A percentile compares a stretch with the other conserved stretches of the same genome.
Evolutionary conservation across 1,140 invertebrate species (phyloP).

Genomic region (Conus betulinus): DNA sequence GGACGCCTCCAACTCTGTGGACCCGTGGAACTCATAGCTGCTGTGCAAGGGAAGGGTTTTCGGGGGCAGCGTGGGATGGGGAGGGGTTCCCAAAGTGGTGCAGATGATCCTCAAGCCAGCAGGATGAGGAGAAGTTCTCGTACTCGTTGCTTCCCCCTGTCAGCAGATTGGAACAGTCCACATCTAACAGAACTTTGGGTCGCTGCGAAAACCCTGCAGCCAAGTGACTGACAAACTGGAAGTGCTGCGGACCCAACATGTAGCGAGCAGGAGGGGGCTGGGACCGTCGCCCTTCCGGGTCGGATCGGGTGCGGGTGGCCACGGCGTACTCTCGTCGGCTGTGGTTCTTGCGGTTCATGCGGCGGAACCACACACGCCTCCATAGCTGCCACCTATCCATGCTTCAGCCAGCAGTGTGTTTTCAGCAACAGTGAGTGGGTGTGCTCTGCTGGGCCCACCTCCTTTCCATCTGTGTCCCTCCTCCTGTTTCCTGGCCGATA

Average conservation of each 20-base stretch:
- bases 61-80: not conserved
- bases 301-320: not conserved
- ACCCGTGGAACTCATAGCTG: conserved; percentile 7
- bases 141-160: conserved; percentile 36
- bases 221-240: not conserved
- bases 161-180: conserved; percentile 48
- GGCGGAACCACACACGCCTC: conserved; percentile 20
- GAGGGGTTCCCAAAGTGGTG: conserved; percentile 48
- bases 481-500: too few species aligned
- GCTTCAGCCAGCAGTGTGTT: not conserved
- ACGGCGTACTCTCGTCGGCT: not conserved
- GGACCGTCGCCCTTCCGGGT: not conserved
- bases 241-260: conserved; percentile 8
- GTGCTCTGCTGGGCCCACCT: too few species aligned
- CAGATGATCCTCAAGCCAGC: conserved; percentile 55
- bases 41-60: not conserved
- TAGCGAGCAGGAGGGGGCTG: conserved; percentile 6
- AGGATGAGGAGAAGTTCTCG: conserved; percentile 53
- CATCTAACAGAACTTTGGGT: conserved; percentile 50
- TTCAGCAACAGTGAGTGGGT: too few species aligned
- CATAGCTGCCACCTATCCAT: conserved; percentile 18
- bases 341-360: conserved; percentile 12
- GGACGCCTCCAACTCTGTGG: not conserved
- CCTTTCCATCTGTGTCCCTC: too few species aligned
- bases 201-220: conserved; percentile 24